Evolutionary conservation across 2,888 invertebrate genomes (phyloP), one percentile per base, ranked within the genome.

Genomic region (Agriopis marginaria): DNA sequence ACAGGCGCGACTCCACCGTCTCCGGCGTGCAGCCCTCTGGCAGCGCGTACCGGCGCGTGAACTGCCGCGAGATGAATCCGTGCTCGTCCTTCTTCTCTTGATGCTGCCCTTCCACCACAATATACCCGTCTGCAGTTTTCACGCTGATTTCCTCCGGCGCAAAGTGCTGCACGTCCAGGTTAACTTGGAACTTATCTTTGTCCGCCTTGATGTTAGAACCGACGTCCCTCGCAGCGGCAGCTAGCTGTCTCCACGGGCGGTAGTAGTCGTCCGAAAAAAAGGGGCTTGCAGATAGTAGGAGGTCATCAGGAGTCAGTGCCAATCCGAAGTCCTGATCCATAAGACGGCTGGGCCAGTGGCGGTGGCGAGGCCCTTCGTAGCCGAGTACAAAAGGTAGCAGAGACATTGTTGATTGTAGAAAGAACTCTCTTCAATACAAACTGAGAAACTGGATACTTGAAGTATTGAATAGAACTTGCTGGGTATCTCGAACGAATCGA

Each of bases 41-140:
- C 70, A 98, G 85, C 23, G 95, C 90, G 82, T 97, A 98, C 61
- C 96, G 95, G 0, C 98, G 95, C 1, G 96, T 95, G 78, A 98
- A 97, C 77, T 97, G 97, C 40, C 97, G 95, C 1, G 97, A 96
- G 66, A 97, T 95, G 76, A 92, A 96, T 0, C 97, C 97, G 79
- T 97, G 96, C 39, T 96, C 95, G 78, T 97, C 97, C 71, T 96
- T 95, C 81, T 96, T 96, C 84, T 97, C 97, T 78, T 97, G 97
- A 79, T 98, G 97, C 82, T 96, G 97, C 0, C 96, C 97, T 86
- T 97, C 97, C 0, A 97, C 95, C 2, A 97, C 95, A 17, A 98
- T 95, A 61, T 89, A 95, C 54, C 96, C 95, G 63, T 97, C 97
- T 0, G 96, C 95, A 0, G 96, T 97, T 87, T 97, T 97, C 9